These are phyloP conservation scores for Neoniphon sammara DNA, from an alignment of 2,797 vertebrate genomes.

Conservation along the genomic window DNA sequence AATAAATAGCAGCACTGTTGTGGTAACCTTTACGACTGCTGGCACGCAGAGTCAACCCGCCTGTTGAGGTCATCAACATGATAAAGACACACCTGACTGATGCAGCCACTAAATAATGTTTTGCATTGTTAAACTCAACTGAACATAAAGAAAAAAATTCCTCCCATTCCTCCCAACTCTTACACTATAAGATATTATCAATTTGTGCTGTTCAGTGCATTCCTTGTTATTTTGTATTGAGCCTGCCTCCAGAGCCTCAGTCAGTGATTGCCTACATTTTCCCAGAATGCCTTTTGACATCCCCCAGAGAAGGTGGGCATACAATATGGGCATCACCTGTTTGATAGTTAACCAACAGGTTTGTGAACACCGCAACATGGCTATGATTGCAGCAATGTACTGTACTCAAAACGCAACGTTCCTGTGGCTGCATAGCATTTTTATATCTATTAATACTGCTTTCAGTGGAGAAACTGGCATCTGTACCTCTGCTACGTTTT, in stretches of 20 bases:
- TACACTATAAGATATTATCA: conserved; percentile 40
- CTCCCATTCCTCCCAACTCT: conserved; percentile 25
- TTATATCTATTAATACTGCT: too few relatives aligned
- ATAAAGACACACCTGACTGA: conserved; percentile 59
- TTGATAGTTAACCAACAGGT: background rate
- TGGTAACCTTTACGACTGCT: conserved; percentile 57
- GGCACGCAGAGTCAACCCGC: conserved; percentile 47
- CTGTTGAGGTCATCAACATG: conserved; percentile 54
- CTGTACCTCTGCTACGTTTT: too few relatives aligned
- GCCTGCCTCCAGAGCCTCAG: conserved; percentile 44
- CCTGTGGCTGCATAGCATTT: too few relatives aligned
- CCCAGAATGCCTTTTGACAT: conserved; percentile 21
- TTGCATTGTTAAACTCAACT: conserved; percentile 44
- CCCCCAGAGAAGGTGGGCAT: background rate
- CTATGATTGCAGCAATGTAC: too few relatives aligned
- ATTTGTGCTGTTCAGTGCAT: conserved; percentile 47
- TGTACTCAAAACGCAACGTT: too few relatives aligned
- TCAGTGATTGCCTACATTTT: conserved; percentile 27
- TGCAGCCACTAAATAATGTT: conserved; percentile 48
- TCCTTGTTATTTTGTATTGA: conserved; percentile 56
- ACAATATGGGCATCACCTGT: background rate
- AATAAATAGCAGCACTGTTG: conserved; percentile 51
- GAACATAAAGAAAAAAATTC: conserved; percentile 29
- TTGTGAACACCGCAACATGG: background rate
- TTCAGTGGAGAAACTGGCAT: too few relatives aligned